These are phyloP conservation scores for Epizoanthus fatuus DNA, from an alignment of 92 coral and sea anemone species.

Conservation along the genomic window DNA sequence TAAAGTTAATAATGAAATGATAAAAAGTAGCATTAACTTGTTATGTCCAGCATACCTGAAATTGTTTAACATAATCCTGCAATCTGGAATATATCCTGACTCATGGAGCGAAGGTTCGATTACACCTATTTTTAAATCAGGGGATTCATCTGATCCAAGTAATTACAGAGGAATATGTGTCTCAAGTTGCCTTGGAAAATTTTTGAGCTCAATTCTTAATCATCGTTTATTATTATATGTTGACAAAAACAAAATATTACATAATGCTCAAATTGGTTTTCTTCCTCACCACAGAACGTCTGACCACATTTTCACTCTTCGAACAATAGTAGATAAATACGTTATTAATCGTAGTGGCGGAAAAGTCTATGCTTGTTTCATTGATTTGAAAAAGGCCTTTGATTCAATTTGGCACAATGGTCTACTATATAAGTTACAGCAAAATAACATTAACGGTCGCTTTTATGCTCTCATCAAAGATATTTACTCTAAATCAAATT, in stretches of 20 bases:
- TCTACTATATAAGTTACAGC: constrained; percentile 29
- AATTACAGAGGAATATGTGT: constrained; percentile 74
- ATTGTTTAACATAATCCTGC: constrained; percentile 55
- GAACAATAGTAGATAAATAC: constrained; percentile 56
- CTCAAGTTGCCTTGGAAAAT: constrained; percentile 67
- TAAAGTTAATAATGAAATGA: constrained; percentile 60
- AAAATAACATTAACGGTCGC: constrained; percentile 52
- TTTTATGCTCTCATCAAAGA: constrained; percentile 63
- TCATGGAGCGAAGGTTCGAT: constrained; percentile 57
- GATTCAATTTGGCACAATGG: constrained; percentile 76
- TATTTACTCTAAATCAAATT: constrained; percentile 47
- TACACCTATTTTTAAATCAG: constrained; percentile 68
- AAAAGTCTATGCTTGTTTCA: constrained; percentile 62
- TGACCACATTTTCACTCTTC: constrained; percentile 60
- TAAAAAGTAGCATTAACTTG: constrained; percentile 33
- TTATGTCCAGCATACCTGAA: constrained; percentile 41
- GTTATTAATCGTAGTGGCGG: constrained; percentile 37
- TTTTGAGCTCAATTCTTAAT: constrained; percentile 52
- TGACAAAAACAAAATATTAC: constrained; percentile 50
- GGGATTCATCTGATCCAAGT: constrained; percentile 43
- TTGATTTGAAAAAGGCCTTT: constrained; percentile 73
- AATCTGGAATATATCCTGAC: constrained; percentile 55
- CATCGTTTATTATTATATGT: constrained; percentile 40
- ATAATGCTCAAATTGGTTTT: constrained; percentile 65
- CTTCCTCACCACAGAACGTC: constrained; percentile 59